These are phyloP conservation scores for Spialia ferax DNA, from an alignment of 2,888 invertebrate species.

Conservation along the genomic window DNA sequence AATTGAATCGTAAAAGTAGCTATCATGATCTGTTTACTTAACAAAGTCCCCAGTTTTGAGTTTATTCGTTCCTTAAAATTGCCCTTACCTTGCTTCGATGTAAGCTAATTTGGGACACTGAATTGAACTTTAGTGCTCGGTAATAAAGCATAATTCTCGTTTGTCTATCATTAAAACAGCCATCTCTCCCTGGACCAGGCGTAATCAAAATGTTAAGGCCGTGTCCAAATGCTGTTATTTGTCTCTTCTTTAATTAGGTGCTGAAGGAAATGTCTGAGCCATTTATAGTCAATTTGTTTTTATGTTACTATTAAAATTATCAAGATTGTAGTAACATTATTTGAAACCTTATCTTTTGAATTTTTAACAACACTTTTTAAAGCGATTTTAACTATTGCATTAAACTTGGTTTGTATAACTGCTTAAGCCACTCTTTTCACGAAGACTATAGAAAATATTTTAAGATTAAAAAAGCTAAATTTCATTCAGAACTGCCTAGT, in stretches of 20 bases:
- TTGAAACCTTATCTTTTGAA: background rate
- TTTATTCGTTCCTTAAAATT: slow-evolving; percentile 36
- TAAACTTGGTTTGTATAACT: too few species aligned
- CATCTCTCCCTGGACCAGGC: slow-evolving; percentile 34
- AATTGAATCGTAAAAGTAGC: slow-evolving; percentile 32
- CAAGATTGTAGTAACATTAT: background rate
- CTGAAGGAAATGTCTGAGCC: background rate
- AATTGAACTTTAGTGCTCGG: slow-evolving; percentile 32
- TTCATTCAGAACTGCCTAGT: too few species aligned
- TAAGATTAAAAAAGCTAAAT: too few species aligned
- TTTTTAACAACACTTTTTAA: too few species aligned
- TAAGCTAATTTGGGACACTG: slow-evolving; percentile 28
- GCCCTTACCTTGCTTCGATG: slow-evolving; percentile 28
- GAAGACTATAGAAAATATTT: too few species aligned
- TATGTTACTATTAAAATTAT: background rate
- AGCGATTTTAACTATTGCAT: too few species aligned
- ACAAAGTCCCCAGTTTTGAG: slow-evolving; percentile 24
- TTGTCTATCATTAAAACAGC: slow-evolving; percentile 34
- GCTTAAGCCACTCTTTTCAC: too few species aligned
- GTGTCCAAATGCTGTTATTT: slow-evolving; percentile 6
- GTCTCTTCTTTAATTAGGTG: slow-evolving; percentile 9
- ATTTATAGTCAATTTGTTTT: background rate
- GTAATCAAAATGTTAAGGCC: slow-evolving; percentile 34
- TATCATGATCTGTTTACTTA: slow-evolving; percentile 38
- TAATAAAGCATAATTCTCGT: slow-evolving; percentile 37